Evolutionary conservation across 2,888 invertebrate genomes (phyloP).

Genomic region (Oxycera nigricornis): DNA sequence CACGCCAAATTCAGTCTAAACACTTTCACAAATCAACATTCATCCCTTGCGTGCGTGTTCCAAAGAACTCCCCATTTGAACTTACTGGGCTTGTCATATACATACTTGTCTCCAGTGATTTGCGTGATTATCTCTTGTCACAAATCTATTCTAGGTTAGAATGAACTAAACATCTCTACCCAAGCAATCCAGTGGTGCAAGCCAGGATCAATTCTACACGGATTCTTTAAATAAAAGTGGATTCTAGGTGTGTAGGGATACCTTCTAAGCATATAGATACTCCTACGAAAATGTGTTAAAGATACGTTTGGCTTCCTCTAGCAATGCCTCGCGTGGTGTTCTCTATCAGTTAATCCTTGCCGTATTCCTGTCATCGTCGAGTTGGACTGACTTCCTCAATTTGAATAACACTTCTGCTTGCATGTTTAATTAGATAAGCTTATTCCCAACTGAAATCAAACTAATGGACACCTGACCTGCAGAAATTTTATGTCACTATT

Average conservation of each 20-base stretch:
- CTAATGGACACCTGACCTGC: slow-evolving; percentile 45
- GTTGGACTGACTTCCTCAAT: slow-evolving; percentile 7
- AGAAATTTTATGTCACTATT: slow-evolving; percentile 9
- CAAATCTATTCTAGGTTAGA: slow-evolving; percentile 41
- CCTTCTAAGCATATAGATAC: neutral
- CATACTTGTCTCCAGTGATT: slow-evolving; percentile 47
- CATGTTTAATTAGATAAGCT: slow-evolving; percentile 5
- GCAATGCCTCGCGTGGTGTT: too few relatives aligned
- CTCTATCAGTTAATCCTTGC: slow-evolving; percentile 42
- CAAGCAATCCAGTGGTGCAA: slow-evolving; percentile 1
- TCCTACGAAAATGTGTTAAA: neutral
- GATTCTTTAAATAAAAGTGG: neutral
- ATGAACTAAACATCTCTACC: slow-evolving; percentile 13
- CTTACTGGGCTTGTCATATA: slow-evolving; percentile 31
- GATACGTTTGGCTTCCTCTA: neutral
- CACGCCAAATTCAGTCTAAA: too few relatives aligned
- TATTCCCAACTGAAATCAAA: slow-evolving; percentile 47
- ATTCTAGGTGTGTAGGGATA: slow-evolving; percentile 5
- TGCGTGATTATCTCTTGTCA: slow-evolving; percentile 46
- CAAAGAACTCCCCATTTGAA: neutral
- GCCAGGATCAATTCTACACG: neutral
- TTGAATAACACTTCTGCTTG: slow-evolving; percentile 14
- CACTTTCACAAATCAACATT: too few relatives aligned
- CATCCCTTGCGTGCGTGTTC: too few relatives aligned
- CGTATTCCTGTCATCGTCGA: slow-evolving; percentile 26